Conservation (phyloP, 2,888 invertebrate species). For the Strigamia transsilvanica region DNA sequence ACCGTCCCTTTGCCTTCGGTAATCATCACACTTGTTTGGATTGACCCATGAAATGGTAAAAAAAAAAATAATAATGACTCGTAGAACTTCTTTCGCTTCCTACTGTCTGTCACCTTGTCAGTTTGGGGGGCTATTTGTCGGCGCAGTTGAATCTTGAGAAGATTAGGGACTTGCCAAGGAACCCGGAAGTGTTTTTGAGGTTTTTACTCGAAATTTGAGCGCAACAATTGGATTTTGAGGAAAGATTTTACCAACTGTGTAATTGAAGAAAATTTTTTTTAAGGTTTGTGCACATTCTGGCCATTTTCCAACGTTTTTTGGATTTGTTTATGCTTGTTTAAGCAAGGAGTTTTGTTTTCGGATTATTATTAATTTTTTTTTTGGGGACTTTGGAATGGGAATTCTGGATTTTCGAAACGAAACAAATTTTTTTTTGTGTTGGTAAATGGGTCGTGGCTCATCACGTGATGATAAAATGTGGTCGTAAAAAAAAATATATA, state of each 20-base stretch:
- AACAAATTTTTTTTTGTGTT: not conserved
- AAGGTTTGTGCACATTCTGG: not conserved
- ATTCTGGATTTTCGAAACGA: not conserved
- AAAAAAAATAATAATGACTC: not conserved
- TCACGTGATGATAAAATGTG: no score
- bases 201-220: not conserved
- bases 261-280: not conserved
- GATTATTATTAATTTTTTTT: not conserved
- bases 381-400: not conserved
- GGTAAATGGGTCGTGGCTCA: not conserved
- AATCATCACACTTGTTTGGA: not conserved
- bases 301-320: not conserved
- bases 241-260: not conserved
- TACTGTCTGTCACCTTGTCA: not conserved
- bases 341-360: not conserved
- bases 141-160: not conserved
- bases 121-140: not conserved
- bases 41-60: not conserved
- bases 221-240: not conserved
- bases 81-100: not conserved
- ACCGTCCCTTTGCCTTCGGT: not conserved
- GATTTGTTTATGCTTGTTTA: not conserved
- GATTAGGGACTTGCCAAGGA: not conserved
- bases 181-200: not conserved
- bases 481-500: not conserved